Evolutionary conservation across 2,888 invertebrate genomes (phyloP).

Genomic region (Plagiodera versicolora): DNA sequence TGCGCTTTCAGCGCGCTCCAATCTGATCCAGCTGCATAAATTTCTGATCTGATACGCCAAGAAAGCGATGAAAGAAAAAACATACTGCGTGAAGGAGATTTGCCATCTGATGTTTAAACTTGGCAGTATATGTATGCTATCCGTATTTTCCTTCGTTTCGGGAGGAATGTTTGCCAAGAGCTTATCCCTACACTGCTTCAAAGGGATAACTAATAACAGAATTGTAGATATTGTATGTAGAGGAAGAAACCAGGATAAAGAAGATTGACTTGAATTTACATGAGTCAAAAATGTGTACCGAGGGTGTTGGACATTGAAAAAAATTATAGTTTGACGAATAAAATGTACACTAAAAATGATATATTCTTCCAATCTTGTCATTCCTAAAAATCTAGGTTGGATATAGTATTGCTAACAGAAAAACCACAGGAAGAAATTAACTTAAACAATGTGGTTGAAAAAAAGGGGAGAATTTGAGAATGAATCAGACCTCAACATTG

Average conservation of each 20-base stretch:
- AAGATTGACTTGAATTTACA: no score
- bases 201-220: constrained; percentile 14
- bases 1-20: neutral
- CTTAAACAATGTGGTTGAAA: no score
- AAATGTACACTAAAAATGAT: no score
- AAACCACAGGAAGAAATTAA: no score
- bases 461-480: no score
- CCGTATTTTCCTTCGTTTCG: constrained; percentile 21
- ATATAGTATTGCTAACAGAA: no score
- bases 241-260: neutral
- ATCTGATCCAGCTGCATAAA: neutral
- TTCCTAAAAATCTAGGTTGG: no score
- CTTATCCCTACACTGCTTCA: constrained; percentile 18
- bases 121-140: neutral
- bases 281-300: no score
- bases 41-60: neutral
- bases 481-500: no score
- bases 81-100: constrained; percentile 7
- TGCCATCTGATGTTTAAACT: constrained; percentile 6
- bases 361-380: no score
- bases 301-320: no score
- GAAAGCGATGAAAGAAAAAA: neutral
- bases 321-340: no score
- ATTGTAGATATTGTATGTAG: neutral
- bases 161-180: constrained; percentile 26